These are phyloP conservation scores for Sinocyclocheilus anshuiensis DNA, from an alignment of 2,113 vertebrate species.

Conservation along the genomic window DNA sequence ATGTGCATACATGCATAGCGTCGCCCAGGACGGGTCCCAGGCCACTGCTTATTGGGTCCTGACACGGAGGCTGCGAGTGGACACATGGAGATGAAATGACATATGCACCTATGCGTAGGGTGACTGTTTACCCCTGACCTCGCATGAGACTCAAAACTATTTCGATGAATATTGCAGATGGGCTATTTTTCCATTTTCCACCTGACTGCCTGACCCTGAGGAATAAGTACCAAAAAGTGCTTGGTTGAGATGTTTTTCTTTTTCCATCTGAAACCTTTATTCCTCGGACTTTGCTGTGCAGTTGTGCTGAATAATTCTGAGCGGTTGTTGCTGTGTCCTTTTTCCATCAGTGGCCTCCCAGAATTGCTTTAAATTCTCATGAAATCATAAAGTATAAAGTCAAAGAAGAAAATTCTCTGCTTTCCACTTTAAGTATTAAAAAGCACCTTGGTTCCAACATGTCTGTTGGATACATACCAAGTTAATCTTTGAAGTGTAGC, in stretches of 20 bases:
- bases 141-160: constrained; percentile 50
- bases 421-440: constrained; percentile 4
- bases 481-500: background rate
- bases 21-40: background rate
- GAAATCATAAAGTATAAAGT: constrained; percentile 30
- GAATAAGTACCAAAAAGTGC: constrained; percentile 37
- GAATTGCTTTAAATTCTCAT: constrained; percentile 14
- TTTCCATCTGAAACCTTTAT: constrained; percentile 4
- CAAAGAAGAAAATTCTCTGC: background rate
- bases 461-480: background rate
- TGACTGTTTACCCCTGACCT: constrained; percentile 47
- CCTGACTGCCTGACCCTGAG: constrained; percentile 40
- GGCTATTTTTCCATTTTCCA: constrained; percentile 60
- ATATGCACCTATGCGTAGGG: constrained; percentile 65
- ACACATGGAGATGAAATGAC: constrained; percentile 51
- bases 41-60: background rate
- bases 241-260: constrained; percentile 1
- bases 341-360: constrained; percentile 15
- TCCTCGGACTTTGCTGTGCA: constrained; percentile 18
- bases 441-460: background rate
- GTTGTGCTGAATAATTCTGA: constrained; percentile 25
- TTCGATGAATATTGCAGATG: constrained; percentile 63
- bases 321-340: background rate
- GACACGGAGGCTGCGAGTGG: background rate
- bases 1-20: background rate